These are phyloP conservation scores for Hydra vulgaris DNA, from an alignment of 30 jellyfish, hydroid and myxozoan species.

Conservation along the genomic window DNA sequence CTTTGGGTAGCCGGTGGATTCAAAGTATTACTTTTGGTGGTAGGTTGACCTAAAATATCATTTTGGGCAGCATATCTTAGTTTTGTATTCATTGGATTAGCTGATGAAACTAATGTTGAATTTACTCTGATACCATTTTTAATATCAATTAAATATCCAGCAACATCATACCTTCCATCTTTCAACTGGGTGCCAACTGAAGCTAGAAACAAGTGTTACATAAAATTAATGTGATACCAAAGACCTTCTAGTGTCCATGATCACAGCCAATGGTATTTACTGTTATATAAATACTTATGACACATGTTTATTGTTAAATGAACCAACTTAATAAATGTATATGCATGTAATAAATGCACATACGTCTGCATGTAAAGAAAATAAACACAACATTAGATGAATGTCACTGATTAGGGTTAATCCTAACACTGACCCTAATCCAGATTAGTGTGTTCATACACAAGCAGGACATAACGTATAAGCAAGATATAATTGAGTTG, in stretches of 20 bases:
- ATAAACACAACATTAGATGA: too few species aligned
- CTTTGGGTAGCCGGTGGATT: not conserved
- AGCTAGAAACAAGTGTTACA: not conserved
- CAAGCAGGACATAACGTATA: too few species aligned
- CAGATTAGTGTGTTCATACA: too few species aligned
- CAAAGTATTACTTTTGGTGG: too few species aligned
- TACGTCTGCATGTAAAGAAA: too few species aligned
- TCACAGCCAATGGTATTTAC: not conserved
- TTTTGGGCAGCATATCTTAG: not conserved
- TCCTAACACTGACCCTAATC: too few species aligned
- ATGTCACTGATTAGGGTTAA: too few species aligned
- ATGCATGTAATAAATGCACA: too few species aligned
- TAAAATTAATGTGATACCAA: not conserved
- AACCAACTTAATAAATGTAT: too few species aligned
- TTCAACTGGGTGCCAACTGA: slow-evolving; percentile 10
- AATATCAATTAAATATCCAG: slow-evolving; percentile 79
- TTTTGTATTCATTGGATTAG: not conserved
- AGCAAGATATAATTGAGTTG: too few species aligned
- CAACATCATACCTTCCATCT: slow-evolving; percentile 73
- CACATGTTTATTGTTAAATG: too few species aligned
- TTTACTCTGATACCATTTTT: slow-evolving; percentile 65
- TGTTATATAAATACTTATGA: not conserved
- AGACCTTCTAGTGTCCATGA: too few species aligned
- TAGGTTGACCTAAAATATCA: not conserved
- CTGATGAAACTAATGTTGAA: not conserved